These are phyloP conservation scores for Coendou prehensilis DNA, from an alignment of 2,797 vertebrate genomes.

Conservation along the genomic window DNA sequence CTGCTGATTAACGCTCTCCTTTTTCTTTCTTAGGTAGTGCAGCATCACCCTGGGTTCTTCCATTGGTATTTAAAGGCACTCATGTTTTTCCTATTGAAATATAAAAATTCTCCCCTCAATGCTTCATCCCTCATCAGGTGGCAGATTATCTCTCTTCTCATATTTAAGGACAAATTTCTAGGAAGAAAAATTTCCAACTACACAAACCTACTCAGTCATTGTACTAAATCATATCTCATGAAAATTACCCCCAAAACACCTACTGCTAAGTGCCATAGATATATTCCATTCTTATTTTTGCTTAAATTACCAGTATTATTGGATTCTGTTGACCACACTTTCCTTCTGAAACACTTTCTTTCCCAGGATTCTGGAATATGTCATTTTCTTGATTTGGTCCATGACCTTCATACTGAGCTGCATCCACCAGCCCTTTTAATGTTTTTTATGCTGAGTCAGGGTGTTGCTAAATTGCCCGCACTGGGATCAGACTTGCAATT, in stretches of 20 bases:
- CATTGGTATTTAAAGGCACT: neutral
- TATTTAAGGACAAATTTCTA: neutral
- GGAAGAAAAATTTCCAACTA: neutral
- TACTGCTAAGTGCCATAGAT: neutral
- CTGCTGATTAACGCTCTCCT: neutral
- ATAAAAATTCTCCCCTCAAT: neutral
- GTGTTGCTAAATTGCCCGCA: neutral
- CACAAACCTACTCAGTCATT: neutral
- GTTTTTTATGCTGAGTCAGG: neutral
- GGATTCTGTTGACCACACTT: neutral
- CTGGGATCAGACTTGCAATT: neutral
- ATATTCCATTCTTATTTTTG: neutral
- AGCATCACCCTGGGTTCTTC: neutral
- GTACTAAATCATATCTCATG: neutral
- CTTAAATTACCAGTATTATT: neutral
- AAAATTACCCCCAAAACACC: neutral
- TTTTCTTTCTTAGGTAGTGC: neutral
- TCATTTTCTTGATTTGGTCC: neutral
- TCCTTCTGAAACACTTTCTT: neutral
- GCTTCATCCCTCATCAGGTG: neutral
- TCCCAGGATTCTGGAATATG: neutral
- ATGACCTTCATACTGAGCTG: neutral
- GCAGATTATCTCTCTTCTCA: neutral
- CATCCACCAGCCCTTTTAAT: neutral
- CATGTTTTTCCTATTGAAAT: neutral